Conservation (phyloP, 2,888 invertebrate genomes). For the Drosophila niveifrons region DNA sequence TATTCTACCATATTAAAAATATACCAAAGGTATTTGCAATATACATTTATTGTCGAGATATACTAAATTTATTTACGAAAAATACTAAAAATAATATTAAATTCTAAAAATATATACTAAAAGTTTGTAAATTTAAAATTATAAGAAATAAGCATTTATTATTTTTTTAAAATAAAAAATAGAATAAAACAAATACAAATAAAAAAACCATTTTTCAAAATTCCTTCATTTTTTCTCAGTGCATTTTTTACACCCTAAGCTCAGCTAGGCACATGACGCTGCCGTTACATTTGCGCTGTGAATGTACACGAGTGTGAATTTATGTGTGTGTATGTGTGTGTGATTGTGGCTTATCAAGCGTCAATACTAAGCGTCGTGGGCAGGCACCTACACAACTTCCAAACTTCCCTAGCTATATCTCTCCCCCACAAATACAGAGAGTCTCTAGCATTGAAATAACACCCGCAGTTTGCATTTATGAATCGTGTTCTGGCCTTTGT, state of each 20-base stretch:
- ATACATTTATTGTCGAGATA: too few species aligned
- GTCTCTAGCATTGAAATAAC: not conserved
- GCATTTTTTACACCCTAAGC: not conserved
- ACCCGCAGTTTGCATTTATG: slow-evolving; percentile 25
- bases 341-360: slow-evolving; percentile 46
- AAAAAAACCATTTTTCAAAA: not conserved
- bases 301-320: not conserved
- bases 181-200: too few species aligned
- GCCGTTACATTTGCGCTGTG: slow-evolving; percentile 64
- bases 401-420: not conserved
- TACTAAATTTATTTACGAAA: too few species aligned
- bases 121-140: too few species aligned
- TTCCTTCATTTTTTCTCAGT: not conserved
- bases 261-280: slow-evolving; percentile 40
- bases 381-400: not conserved
- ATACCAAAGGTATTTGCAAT: too few species aligned
- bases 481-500: slow-evolving; percentile 32
- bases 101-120: too few species aligned
- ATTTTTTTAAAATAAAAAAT: too few species aligned
- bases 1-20: too few species aligned
- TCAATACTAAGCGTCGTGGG: slow-evolving; percentile 35
- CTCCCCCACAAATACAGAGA: not conserved
- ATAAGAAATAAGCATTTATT: too few species aligned
- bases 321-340: slow-evolving; percentile 4
- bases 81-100: too few species aligned